Evolutionary conservation across 1,140 invertebrate species (phyloP).

Genomic region (Acromyrmex charruanus): DNA sequence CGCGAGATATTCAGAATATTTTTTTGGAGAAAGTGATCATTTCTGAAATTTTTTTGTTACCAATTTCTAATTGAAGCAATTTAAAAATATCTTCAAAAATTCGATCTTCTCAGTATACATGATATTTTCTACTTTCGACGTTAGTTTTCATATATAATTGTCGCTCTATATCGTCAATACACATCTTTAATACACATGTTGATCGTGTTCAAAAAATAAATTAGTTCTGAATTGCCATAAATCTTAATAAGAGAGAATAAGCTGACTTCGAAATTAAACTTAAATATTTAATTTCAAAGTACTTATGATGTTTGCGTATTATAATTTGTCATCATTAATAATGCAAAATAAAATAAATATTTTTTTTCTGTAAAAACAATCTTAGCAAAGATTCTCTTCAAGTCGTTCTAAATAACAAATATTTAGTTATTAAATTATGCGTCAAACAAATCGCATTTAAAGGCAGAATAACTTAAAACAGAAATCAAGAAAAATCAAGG

Average conservation of each 20-base stretch:
- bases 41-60: no score
- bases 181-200: background rate
- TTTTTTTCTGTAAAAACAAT: background rate
- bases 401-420: background rate
- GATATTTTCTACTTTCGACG: background rate
- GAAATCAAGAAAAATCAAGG: background rate
- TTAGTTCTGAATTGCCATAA: no score
- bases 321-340: background rate
- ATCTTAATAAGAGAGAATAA: background rate
- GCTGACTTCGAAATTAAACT: background rate
- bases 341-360: background rate
- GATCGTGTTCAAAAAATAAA: background rate
- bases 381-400: background rate
- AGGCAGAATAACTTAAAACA: constrained; percentile 11
- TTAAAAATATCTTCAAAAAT: no score
- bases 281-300: background rate
- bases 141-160: background rate
- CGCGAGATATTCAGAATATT: no score
- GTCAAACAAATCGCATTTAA: background rate
- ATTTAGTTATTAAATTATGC: background rate
- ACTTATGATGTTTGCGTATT: background rate
- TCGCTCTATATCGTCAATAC: background rate
- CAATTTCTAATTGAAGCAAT: no score
- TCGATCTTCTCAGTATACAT: background rate
- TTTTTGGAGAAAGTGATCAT: no score